Base-by-base conservation (phyloP, 2,888 invertebrate species). In the Heliconius erato region DNA sequence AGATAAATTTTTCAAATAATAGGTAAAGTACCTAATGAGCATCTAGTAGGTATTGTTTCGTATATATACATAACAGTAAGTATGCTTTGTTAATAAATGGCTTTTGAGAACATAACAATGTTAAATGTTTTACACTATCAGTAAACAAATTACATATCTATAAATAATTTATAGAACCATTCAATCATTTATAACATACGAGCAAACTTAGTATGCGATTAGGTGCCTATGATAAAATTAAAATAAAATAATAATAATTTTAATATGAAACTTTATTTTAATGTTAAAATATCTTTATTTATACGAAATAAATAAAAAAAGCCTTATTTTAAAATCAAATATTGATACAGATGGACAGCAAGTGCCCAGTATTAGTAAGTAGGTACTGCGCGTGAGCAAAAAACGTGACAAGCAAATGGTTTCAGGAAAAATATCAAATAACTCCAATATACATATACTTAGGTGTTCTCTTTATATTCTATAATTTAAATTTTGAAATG, bases 391-490 rank as follows among this genome's bases (percentile, higher is more conserved):
- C 63, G 78, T 78, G 78, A 19, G 49, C 23, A 72, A 32, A 54
- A 71, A 65, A 78, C 44, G 78, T 65, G 68, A 67, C n/a, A 40
- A 76, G 54, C 28, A 71, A 44, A 65, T 40, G 49, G 23, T 81
- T 79, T 74, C 69, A 81, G 74, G 76, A 79, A 83, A 80, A 79
- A 49, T 68, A 71, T 76, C 44, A 54, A 23, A 23, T 65, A 32
- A 74, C n/a, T n/a, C 65, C 32, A 40, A 16, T 59, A 78, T 28
- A 82, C 74, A 49, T 67, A 40, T 54, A 63, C 28, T 28, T 28
- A 32, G 3, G 63, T n/a, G 12, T 32, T 35, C n/a, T 76, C n/a
- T 35, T 32, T 63, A 76, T 76, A n/a, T 71, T 71, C n/a, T 26
- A 40, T 44, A 40, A 44, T 12, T 40, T 71, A 1, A 71, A 69